Conservation (phyloP, 2,888 invertebrate genomes). For the Aromia moschata region DNA sequence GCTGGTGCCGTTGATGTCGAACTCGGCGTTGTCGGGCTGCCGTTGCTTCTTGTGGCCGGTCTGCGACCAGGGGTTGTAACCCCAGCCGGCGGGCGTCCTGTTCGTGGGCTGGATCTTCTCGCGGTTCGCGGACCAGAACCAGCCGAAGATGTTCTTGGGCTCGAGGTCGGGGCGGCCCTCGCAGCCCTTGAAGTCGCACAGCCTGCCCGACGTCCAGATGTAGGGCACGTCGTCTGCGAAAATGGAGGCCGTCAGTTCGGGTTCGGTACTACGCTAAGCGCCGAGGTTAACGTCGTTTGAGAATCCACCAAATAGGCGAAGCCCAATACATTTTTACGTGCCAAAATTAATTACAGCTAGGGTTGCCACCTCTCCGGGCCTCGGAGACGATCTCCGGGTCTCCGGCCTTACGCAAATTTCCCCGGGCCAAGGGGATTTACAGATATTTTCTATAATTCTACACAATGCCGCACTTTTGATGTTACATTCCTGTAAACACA, state of each 20-base stretch:
- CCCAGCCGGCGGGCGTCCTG: conserved; percentile 75
- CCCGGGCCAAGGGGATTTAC: too few species aligned
- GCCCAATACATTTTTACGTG: too few species aligned
- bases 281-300: too few species aligned
- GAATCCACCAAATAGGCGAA: too few species aligned
- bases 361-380: too few species aligned
- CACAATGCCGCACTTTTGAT: too few species aligned
- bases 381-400: too few species aligned
- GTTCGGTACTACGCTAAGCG: too few species aligned
- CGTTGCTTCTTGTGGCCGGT: conserved; percentile 89
- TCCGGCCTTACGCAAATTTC: too few species aligned
- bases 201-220: conserved; percentile 92
- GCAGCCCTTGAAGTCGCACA: conserved; percentile 94
- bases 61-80: conserved; percentile 90
- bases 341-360: too few species aligned
- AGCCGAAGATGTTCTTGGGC: conserved; percentile 85
- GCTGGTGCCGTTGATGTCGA: conserved; percentile 86
- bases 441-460: too few species aligned
- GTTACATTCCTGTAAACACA: too few species aligned
- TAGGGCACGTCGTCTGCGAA: conserved; percentile 83
- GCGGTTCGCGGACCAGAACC: conserved; percentile 94
- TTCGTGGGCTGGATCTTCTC: conserved; percentile 88
- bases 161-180: conserved; percentile 86
- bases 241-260: neutral
- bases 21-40: conserved; percentile 92